phyloP scores from a whole-genome alignment of 2,113 vertebrate species.

The Marmota flaviventris region DNA sequence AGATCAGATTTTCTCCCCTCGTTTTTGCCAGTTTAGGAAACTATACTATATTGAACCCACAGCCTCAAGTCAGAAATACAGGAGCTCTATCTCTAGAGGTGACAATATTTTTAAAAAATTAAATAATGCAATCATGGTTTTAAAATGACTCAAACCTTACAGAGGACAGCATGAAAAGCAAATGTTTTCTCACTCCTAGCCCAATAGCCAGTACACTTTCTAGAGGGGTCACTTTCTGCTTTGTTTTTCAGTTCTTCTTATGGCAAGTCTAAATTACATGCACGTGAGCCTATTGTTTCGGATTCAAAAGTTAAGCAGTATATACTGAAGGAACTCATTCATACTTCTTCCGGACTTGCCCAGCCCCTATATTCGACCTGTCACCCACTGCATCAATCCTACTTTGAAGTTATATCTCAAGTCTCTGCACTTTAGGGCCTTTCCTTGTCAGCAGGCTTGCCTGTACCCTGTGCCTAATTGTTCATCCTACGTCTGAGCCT shows the following conservation, averaged over 20 bases:
- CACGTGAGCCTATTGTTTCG: not conserved
- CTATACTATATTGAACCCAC: not conserved
- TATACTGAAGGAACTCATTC: not conserved
- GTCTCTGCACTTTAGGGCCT: not conserved
- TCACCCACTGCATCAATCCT: not conserved
- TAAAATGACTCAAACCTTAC: not conserved
- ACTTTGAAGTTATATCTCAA: not conserved
- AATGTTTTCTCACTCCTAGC: not conserved
- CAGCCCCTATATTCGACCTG: not conserved
- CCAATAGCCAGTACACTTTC: not conserved
- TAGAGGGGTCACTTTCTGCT: not conserved
- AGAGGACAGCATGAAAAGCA: not conserved
- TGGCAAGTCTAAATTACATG: not conserved
- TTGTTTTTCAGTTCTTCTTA: not conserved
- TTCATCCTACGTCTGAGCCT: not conserved
- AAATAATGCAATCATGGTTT: not conserved
- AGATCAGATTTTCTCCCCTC: not conserved
- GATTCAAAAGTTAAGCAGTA: not conserved
- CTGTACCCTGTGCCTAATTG: not conserved
- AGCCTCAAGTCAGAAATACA: constrained; percentile 21
- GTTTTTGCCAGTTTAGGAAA: constrained; percentile 50
- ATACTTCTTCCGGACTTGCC: not conserved
- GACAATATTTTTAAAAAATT: constrained; percentile 14
- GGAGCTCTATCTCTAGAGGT: not conserved
- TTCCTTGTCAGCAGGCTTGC: fast-evolving